Evolutionary conservation across 1,140 invertebrate genomes (phyloP).

Genomic region (Drosophila parabipectinata): DNA sequence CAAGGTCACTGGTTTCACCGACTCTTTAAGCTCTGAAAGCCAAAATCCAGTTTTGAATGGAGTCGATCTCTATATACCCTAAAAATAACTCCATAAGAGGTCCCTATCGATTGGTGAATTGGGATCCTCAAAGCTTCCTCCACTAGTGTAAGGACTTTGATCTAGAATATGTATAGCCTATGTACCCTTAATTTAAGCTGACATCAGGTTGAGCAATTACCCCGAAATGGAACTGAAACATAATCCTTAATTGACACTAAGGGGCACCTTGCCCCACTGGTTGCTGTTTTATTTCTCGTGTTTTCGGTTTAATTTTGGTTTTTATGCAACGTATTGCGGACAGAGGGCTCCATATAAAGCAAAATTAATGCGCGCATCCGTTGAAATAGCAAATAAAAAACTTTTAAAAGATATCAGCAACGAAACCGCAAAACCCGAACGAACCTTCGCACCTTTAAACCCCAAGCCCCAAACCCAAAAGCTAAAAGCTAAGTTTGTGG

Average conservation of each 20-base stretch:
- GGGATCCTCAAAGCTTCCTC: too few species aligned
- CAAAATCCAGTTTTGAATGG: background rate
- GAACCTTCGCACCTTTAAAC: background rate
- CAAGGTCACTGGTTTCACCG: conserved; percentile 28
- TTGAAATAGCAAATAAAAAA: conserved; percentile 26
- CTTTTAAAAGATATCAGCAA: conserved; percentile 25
- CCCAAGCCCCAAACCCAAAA: conserved; percentile 27
- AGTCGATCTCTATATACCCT: background rate
- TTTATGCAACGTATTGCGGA: conserved; percentile 21
- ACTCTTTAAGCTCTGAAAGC: background rate
- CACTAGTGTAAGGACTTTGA: too few species aligned
- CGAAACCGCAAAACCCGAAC: conserved; percentile 19
- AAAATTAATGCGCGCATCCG: conserved; percentile 51
- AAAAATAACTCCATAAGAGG: background rate
- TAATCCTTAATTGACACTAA: conserved; percentile 54
- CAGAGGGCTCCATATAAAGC: conserved; percentile 29
- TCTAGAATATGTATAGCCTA: too few species aligned
- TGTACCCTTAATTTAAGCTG: too few species aligned
- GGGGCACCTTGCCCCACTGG: conserved; percentile 32
- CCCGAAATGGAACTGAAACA: conserved; percentile 32
- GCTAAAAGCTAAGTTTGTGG: conserved; percentile 54
- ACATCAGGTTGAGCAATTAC: too few species aligned
- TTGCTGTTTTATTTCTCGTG: conserved; percentile 2
- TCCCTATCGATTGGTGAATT: background rate
- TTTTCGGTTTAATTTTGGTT: conserved; percentile 5